Percentiles rank a stretch among this genome's conserved stretches.
Evolutionary conservation across 2,113 vertebrate species (phyloP).

Genomic region (Rhinolophus sinicus): DNA sequence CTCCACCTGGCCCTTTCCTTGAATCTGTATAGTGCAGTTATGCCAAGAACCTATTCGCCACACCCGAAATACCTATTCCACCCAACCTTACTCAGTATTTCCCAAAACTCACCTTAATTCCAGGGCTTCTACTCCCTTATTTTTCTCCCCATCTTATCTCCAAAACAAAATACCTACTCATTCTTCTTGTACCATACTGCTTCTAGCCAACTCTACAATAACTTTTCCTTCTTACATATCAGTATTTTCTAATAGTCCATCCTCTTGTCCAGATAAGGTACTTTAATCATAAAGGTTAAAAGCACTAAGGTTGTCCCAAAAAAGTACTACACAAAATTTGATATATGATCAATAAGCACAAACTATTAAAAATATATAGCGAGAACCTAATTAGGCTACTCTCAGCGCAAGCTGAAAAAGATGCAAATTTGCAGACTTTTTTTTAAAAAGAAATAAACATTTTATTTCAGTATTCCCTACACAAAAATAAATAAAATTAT

Average conservation of each 20-base stretch:
- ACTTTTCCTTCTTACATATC: background rate
- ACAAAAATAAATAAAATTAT: constrained; percentile 47
- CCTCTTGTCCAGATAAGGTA: constrained; percentile 14
- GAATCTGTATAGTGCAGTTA: background rate
- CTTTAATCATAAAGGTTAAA: constrained; percentile 26
- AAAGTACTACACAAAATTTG: constrained; percentile 18
- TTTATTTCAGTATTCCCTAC: constrained; percentile 1
- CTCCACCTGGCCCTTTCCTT: background rate
- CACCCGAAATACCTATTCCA: constrained; percentile 61
- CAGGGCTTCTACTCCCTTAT: background rate
- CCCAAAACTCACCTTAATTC: constrained; percentile 14
- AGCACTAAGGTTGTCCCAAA: background rate
- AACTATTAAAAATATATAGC: constrained; percentile 27
- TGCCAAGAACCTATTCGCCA: constrained; percentile 40
- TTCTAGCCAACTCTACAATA: background rate
- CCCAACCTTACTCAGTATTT: constrained; percentile 20
- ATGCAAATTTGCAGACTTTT: background rate
- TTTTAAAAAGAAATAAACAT: background rate
- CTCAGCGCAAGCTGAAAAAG: constrained; percentile 25
- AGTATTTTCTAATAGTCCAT: constrained; percentile 4
- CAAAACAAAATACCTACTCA: constrained; percentile 10
- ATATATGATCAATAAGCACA: constrained; percentile 22
- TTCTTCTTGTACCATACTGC: background rate
- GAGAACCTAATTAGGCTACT: constrained; percentile 11
- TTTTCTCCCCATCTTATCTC: constrained; percentile 13